Base-by-base conservation (phyloP, 2,888 invertebrate species). In the Scaptomyza caliginosa region DNA sequence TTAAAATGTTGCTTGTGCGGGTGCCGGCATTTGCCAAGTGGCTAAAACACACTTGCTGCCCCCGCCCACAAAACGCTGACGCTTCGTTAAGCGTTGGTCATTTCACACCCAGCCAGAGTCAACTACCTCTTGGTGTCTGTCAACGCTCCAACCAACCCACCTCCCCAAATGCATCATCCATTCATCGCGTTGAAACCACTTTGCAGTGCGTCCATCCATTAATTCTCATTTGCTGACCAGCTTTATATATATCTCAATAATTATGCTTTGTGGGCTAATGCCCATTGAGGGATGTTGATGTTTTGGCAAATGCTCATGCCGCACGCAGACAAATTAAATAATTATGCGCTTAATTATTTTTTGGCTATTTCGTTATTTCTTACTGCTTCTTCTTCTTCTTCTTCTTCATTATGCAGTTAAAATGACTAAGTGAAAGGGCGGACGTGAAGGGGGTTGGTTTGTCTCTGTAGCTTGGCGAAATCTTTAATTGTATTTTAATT, bases 331-430 rank as follows among this genome's bases (percentile, higher is more conserved):
- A 40, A 83, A 78, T 78, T 72, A 80, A 72, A 76, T 78, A 84
- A 80, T 80, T 84, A 84, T 55, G 46, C 68, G 73, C 77, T 62
- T 75, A 75, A 78, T 83, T 78, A 83, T 72, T 66, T 83, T 78
- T 46, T 23, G 17, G 43, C 28, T 8, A 32, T n/a, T n/a, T n/a
- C 28, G 32, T 67, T 49, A 60, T 67, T 72, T 66, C 50, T 55
- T 3, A 8, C 3, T 3, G 10, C 11, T 28, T 28, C 28, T 11
- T 13, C 13, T 21, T 4, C 4, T 3, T 21, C 21, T 21, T 21
- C 21, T 4, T 21, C 21, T 21, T 3, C 21, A 60, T 54, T 51
- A 58, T 54, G 17, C 56, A 56, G 42, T 68, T 66, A 55, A 65
- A n/a, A n/a, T n/a, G 62, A 75, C 55, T 23, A 5, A 13, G 60